These are phyloP conservation scores for Salvelinus fontinalis DNA, from an alignment of 2,113 vertebrate genomes.

Conservation along the genomic window DNA sequence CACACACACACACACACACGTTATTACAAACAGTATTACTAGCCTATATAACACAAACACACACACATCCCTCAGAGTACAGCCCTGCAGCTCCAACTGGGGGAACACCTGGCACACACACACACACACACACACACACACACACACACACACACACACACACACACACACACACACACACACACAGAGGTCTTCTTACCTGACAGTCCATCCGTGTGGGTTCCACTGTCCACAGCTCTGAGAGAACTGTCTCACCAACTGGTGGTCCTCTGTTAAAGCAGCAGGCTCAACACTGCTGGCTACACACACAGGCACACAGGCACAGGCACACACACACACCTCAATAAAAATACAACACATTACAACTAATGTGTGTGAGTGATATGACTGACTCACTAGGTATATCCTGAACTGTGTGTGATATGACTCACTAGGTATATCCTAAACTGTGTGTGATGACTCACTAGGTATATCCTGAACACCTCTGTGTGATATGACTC, in stretches of 20 bases:
- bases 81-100: constrained; percentile 73
- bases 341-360: no score
- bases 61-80: constrained; percentile 72
- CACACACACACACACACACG: neutral
- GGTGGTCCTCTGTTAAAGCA: constrained; percentile 38
- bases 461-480: constrained; percentile 34
- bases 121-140: constrained; percentile 4
- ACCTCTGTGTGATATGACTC: neutral
- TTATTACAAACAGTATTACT: neutral
- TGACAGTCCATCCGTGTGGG: constrained; percentile 63
- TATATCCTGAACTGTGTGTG: neutral
- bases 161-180: constrained; percentile 5
- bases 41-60: no score
- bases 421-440: neutral
- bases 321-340: neutral
- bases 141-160: constrained; percentile 10
- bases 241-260: constrained; percentile 54
- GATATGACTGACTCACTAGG: neutral
- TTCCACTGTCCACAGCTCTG: constrained; percentile 51
- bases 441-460: neutral
- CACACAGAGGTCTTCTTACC: constrained; percentile 46
- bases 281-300: constrained; percentile 49
- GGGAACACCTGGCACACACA: no score
- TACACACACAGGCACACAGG: constrained; percentile 28
- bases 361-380: neutral